Conservation (phyloP, 37 sponge, comb jelly and placozoan genomes). For the Spongilla lacustris region DNA sequence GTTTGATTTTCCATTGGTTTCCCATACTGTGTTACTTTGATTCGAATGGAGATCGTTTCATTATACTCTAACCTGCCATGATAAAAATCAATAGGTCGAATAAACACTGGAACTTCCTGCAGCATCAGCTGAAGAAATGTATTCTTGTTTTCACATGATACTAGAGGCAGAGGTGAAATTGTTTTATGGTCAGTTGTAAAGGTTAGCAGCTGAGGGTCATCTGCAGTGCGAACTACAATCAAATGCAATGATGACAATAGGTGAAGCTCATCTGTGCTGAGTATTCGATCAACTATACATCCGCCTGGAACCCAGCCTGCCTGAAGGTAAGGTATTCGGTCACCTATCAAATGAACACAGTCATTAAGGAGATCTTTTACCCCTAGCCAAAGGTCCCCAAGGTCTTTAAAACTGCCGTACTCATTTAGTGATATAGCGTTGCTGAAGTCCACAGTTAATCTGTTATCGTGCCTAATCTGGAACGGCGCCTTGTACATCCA, state of each 20-base stretch:
- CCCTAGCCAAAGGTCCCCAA: slow-evolving; percentile 15
- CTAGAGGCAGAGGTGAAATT: neutral
- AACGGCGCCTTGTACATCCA: slow-evolving; percentile 56
- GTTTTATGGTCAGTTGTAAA: too few relatives aligned
- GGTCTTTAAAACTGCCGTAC: neutral
- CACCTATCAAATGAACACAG: neutral
- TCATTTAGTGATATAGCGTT: slow-evolving; percentile 23
- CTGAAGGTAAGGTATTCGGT: slow-evolving; percentile 23
- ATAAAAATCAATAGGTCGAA: slow-evolving; percentile 36
- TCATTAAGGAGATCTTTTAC: neutral
- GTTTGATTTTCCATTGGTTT: too few relatives aligned
- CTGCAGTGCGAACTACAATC: too few relatives aligned
- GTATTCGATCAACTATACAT: neutral
- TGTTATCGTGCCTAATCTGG: neutral
- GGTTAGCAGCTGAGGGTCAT: too few relatives aligned
- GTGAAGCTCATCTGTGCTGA: too few relatives aligned
- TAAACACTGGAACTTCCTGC: slow-evolving; percentile 4
- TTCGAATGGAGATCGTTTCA: neutral
- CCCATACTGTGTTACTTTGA: slow-evolving; percentile 21
- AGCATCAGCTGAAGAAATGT: slow-evolving; percentile 1
- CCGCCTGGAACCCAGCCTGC: neutral
- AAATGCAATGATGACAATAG: too few relatives aligned
- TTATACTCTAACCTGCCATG: neutral
- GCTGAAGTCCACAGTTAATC: slow-evolving; percentile 33
- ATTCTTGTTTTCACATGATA: neutral